A percentile compares a stretch with the other conserved stretches of the same genome.
phyloP scores from a whole-genome alignment of 2,797 vertebrate species.

The Lacerta agilis region DNA sequence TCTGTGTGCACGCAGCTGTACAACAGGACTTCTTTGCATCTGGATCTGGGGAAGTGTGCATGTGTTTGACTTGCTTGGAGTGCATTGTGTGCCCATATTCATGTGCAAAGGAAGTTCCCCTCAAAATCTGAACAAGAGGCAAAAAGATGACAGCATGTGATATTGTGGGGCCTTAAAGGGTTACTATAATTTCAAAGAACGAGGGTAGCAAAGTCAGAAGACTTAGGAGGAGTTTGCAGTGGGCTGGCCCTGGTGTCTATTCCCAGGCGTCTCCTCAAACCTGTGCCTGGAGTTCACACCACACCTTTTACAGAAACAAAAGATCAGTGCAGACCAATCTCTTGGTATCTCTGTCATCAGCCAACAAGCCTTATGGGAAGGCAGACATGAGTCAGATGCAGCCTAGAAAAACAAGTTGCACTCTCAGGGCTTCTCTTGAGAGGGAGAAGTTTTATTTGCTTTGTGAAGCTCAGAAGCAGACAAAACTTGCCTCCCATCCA shows the following conservation, averaged over 20 bases:
- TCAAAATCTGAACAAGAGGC: not conserved
- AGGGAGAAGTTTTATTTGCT: not conserved
- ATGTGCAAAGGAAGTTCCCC: not conserved
- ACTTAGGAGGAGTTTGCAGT: not conserved
- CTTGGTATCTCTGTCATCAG: slow-evolving; percentile 2
- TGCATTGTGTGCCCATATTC: not conserved
- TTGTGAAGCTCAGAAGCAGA: not conserved
- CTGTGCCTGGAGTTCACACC: slow-evolving; percentile 25
- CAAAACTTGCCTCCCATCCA: not conserved
- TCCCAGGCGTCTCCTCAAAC: slow-evolving; percentile 11
- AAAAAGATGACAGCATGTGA: not conserved
- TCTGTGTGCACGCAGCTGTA: not conserved
- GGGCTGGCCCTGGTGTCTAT: not conserved
- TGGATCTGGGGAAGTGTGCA: not conserved
- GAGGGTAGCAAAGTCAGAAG: not conserved
- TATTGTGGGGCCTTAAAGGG: too few relatives aligned
- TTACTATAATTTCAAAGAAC: not conserved
- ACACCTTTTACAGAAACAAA: slow-evolving; percentile 28
- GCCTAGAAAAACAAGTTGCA: not conserved
- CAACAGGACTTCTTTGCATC: not conserved
- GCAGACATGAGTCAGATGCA: slow-evolving; percentile 14
- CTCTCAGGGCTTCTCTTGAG: not conserved
- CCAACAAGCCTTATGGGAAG: not conserved
- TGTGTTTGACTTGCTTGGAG: not conserved
- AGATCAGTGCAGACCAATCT: not conserved